Evolutionary conservation across 1,140 invertebrate species (phyloP).

Genomic region (Dinoponera quadriceps): DNA sequence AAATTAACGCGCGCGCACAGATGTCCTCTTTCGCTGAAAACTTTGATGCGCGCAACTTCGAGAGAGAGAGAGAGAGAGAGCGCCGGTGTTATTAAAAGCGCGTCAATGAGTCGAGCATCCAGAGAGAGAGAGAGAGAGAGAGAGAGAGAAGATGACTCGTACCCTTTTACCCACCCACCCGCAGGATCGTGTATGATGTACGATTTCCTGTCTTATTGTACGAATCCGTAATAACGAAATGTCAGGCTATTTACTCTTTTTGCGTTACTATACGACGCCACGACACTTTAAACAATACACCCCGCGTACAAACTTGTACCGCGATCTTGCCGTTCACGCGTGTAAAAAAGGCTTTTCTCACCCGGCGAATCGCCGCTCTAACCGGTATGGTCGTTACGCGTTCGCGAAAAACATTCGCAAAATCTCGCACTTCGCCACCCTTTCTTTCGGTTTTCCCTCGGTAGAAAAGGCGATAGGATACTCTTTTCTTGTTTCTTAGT

Average conservation of each 20-base stretch:
- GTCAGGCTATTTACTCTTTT: conserved; percentile 74
- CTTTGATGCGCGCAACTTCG: not conserved
- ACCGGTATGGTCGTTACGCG: too few species aligned
- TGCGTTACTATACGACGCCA: conserved; percentile 68
- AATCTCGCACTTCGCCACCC: too few species aligned
- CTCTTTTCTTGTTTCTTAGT: too few species aligned
- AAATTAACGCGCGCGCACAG: conserved; percentile 13
- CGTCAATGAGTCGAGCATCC: conserved; percentile 1
- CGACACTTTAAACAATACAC: conserved; percentile 71
- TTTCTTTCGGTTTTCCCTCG: too few species aligned
- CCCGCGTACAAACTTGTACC: conserved; percentile 60
- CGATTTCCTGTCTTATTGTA: conserved; percentile 72
- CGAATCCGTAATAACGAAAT: conserved; percentile 73
- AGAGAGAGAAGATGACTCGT: conserved; percentile 71
- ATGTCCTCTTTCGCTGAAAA: conserved; percentile 5
- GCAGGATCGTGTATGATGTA: conserved; percentile 73
- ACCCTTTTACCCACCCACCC: conserved; percentile 75
- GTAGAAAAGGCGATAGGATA: too few species aligned
- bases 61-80: conserved; percentile 29
- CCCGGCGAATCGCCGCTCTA: not conserved
- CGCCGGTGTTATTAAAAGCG: conserved; percentile 30
- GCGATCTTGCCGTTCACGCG: not conserved
- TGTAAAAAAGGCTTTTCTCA: too few species aligned
- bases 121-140: not conserved
- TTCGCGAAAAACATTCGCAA: too few species aligned